Evolutionary conservation across 2,797 vertebrate genomes (phyloP).

Genomic region (Sarcophilus harrisii): DNA sequence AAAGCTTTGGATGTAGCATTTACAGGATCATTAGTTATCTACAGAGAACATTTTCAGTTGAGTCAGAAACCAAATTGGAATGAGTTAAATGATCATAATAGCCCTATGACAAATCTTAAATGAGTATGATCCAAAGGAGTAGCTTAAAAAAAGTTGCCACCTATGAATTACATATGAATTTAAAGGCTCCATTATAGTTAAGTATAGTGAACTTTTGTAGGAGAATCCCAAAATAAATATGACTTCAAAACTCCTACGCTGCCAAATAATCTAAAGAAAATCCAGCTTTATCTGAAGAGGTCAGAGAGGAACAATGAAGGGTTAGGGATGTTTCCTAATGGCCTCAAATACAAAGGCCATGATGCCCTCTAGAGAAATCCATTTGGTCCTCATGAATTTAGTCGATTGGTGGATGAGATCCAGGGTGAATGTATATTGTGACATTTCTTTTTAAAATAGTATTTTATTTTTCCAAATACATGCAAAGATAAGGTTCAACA

Average conservation of each 20-base stretch:
- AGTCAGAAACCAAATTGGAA: not conserved
- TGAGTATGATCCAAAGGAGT: not conserved
- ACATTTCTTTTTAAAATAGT: no score
- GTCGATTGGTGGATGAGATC: not conserved
- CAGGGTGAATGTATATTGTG: not conserved
- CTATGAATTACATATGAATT: not conserved
- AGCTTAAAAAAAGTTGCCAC: not conserved
- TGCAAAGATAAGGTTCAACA: no score
- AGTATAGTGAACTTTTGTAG: not conserved
- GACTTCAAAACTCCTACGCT: not conserved
- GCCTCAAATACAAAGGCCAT: not conserved
- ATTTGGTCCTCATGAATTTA: not conserved
- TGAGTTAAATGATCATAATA: not conserved
- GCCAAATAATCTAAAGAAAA: not conserved
- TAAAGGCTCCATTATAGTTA: not conserved
- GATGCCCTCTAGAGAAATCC: not conserved
- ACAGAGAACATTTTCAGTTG: not conserved
- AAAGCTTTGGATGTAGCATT: no score
- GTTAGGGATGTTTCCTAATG: not conserved
- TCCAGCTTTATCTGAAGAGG: not conserved
- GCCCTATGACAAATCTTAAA: not conserved
- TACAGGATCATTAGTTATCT: not conserved
- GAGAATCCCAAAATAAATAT: not conserved
- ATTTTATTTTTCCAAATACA: no score
- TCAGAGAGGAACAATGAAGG: not conserved